These are phyloP conservation scores for Amphipoea oculea DNA, from an alignment of 2,888 invertebrate species.

Conservation along the genomic window DNA sequence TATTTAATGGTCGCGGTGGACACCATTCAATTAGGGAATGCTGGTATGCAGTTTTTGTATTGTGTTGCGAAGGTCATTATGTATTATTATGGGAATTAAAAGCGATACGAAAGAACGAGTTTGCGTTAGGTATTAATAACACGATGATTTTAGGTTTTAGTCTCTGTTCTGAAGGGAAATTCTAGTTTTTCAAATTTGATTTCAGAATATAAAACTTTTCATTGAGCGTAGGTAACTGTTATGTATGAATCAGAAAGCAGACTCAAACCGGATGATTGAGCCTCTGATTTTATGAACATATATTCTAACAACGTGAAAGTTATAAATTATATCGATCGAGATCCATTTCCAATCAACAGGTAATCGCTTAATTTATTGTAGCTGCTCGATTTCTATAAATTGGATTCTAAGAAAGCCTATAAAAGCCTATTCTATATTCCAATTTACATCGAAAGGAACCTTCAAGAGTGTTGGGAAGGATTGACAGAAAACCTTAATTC, in stretches of 20 bases:
- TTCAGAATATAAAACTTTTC: not conserved
- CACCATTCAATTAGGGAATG: constrained; percentile 61
- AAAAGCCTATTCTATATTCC: constrained; percentile 5
- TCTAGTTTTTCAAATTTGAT: not conserved
- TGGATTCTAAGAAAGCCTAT: constrained; percentile 38
- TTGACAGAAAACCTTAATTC: constrained; percentile 12
- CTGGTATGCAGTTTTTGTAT: constrained; percentile 56
- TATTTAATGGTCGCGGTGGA: constrained; percentile 57
- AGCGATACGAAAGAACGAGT: constrained; percentile 15
- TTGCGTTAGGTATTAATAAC: constrained; percentile 22
- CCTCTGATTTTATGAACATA: constrained; percentile 12
- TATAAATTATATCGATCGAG: constrained; percentile 34
- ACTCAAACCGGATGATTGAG: constrained; percentile 1
- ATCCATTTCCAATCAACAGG: constrained; percentile 45
- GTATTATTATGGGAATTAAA: constrained; percentile 41
- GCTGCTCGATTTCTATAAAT: constrained; percentile 39
- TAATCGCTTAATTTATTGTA: constrained; percentile 49
- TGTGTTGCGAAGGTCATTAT: constrained; percentile 54
- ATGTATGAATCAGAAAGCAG: not conserved
- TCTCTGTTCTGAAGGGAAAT: constrained; percentile 8
- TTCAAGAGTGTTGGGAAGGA: not conserved
- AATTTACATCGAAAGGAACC: not conserved
- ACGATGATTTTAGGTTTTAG: not conserved
- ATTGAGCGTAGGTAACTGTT: not conserved
- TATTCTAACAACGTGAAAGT: constrained; percentile 46